Evolutionary conservation across 2,888 invertebrate species (phyloP), one percentile per base, ranked within the genome.

Genomic region (Calliopum simillimum): DNA sequence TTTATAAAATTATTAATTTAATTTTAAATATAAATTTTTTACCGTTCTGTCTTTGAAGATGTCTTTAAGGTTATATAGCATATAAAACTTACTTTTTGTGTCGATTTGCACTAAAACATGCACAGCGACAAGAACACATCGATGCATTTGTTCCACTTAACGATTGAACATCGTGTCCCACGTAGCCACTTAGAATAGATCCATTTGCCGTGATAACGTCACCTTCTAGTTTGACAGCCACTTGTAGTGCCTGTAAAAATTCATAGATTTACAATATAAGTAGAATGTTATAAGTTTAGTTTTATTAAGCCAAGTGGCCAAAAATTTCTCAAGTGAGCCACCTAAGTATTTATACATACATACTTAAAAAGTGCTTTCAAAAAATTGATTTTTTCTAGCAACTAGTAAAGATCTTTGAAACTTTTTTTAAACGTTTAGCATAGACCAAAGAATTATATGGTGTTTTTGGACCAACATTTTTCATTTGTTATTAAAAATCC

Each of bases 201-300:
- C 96, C 96, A 82, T 96, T 96, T 56, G 96, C 95, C 72, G 96
- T 96, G 86, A 98, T 98, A 79, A 98, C 96, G 89, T 98, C 98
- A 73, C 98, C 98, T 84, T 99, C 98, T 74, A 99, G 88, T 72
- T 97, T 90, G 23, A 99, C 98, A 70, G 98, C 97, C 63, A 96
- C 97, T 84, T 96, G 95, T 76, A 97, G 94, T 72, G 98, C 98
- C 91, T 96, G 89, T 64, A 85, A 83, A 65, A 53, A 41, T 75
- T 72, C 59, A 62, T 8, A 8, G 8, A 33, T 6, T 2, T 33
- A 70, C 71, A 49, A 49, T 6, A 13, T 6, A n/a, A n/a, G n/a
- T n/a, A 6, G 16, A 19, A n/a, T 11, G 19, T 49, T 49, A 2
- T 33, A 8, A 33, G 4, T 33, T 33, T 8, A n/a, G n/a, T n/a